Percentiles rank a stretch among this genome's conserved stretches.
phyloP scores from a whole-genome alignment of 2,888 invertebrate genomes.

The Cryptophagus acutangulus region DNA sequence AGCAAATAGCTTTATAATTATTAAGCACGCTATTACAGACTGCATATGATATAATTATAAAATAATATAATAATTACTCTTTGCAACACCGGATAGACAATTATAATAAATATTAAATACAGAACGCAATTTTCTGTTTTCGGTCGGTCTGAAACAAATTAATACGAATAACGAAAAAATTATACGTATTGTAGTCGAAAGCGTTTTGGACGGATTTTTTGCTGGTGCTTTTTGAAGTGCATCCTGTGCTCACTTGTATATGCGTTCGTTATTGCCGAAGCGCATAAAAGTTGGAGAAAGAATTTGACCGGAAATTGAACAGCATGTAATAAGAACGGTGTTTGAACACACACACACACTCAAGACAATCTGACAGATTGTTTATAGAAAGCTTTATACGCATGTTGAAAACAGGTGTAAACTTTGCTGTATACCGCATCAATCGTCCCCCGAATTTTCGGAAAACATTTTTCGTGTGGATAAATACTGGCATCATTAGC shows the following conservation, averaged over 20 bases:
- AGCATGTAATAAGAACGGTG: no score
- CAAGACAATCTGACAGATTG: slow-evolving; percentile 1
- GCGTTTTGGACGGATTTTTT: no score
- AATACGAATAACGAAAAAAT: no score
- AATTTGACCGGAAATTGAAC: slow-evolving; percentile 1
- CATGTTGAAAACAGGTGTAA: no score
- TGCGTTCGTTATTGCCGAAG: no score
- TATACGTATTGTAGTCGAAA: no score
- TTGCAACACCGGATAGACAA: slow-evolving; percentile 47
- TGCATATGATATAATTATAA: slow-evolving; percentile 43
- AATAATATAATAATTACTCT: slow-evolving; percentile 43
- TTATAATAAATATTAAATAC: slow-evolving; percentile 47
- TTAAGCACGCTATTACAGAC: slow-evolving; percentile 34
- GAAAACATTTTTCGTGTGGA: slow-evolving; percentile 7
- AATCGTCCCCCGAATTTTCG: no score
- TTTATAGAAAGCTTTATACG: not conserved
- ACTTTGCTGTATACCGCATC: no score
- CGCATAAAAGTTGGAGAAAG: not conserved
- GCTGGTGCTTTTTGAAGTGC: no score
- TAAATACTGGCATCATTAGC: slow-evolving; percentile 1
- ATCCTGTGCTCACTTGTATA: no score
- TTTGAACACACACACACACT: slow-evolving; percentile 1
- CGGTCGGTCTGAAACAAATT: no score
- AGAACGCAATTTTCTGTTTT: no score
- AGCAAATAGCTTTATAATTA: slow-evolving; percentile 48